A percentile compares a stretch with the other conserved stretches of the same genome.
These are phyloP conservation scores for Cynaeus angustus DNA, from an alignment of 2,888 invertebrate genomes.

Conservation along the genomic window DNA sequence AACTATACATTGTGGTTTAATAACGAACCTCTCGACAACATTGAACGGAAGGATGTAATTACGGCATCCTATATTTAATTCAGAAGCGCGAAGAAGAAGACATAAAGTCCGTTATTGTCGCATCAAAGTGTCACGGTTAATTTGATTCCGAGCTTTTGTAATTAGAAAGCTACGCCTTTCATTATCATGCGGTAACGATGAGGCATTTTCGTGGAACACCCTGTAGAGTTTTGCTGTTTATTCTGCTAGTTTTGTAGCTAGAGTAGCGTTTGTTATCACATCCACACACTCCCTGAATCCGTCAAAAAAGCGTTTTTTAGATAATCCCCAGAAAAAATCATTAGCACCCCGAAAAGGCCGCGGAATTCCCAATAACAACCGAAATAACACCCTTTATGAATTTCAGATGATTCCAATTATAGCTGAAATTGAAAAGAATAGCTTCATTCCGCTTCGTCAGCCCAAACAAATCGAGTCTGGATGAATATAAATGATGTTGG, in stretches of 20 bases:
- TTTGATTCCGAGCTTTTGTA: conserved; percentile 20
- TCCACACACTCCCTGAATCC: conserved; percentile 5
- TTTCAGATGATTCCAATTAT: conserved; percentile 18
- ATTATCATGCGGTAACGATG: neutral
- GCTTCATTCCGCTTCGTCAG: conserved; percentile 9
- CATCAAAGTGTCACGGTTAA: conserved; percentile 21
- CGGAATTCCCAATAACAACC: conserved; percentile 9
- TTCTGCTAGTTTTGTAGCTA: no score
- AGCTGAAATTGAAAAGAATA: conserved; percentile 19
- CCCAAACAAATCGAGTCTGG: conserved; percentile 8
- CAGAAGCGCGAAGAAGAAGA: conserved; percentile 23
- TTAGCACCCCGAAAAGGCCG: neutral
- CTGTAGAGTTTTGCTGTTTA: no score
- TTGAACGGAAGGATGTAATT: conserved; percentile 6
- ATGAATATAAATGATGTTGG: conserved; percentile 21
- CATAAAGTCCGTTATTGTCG: conserved; percentile 22
- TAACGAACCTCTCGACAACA: conserved; percentile 8
- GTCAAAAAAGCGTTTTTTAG: neutral
- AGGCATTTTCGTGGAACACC: neutral
- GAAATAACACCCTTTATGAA: conserved; percentile 17
- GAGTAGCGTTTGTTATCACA: neutral
- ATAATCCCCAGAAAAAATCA: conserved; percentile 5
- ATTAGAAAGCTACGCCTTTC: no score
- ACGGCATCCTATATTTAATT: conserved; percentile 21
- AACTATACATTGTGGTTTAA: conserved; percentile 11